Conservation (phyloP, 2,888 invertebrate species). For the Drosophila diplacantha region DNA sequence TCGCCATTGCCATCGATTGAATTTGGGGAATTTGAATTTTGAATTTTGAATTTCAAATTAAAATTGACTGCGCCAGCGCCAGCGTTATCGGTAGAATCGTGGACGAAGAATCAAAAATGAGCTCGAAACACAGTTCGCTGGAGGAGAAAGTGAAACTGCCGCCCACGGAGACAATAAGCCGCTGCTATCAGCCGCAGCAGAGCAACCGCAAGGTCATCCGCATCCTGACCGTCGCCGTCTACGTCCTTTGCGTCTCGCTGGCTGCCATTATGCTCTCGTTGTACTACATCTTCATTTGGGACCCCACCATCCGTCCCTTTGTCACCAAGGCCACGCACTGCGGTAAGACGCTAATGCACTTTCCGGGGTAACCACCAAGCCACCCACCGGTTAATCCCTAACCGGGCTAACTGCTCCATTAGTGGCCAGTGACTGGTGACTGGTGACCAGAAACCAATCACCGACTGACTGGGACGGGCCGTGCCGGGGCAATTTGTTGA, state of each 20-base stretch:
- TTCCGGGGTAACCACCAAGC: background rate
- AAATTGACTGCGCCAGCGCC: too few relatives aligned
- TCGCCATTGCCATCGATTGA: background rate
- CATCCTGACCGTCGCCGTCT: constrained; percentile 94
- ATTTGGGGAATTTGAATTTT: background rate
- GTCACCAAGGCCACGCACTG: constrained; percentile 77
- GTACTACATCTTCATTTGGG: constrained; percentile 97
- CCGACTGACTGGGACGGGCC: background rate
- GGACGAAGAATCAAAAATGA: constrained; percentile 58
- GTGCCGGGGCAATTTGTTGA: constrained; percentile 18
- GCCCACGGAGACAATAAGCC: constrained; percentile 77
- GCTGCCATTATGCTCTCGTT: constrained; percentile 95
- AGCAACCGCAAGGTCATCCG: constrained; percentile 86
- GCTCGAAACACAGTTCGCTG: constrained; percentile 76
- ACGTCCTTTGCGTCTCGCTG: constrained; percentile 94
- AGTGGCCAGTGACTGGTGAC: constrained; percentile 1
- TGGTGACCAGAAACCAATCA: constrained; percentile 22
- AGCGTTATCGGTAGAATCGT: background rate
- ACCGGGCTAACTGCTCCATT: constrained; percentile 5
- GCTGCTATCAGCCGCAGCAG: constrained; percentile 83
- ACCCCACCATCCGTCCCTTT: constrained; percentile 81
- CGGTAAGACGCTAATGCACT: constrained; percentile 69
- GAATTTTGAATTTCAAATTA: background rate
- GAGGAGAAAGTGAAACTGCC: constrained; percentile 78
- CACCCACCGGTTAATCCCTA: background rate